Conservation (phyloP, 2,888 invertebrate genomes). For the Pedicia rivosa region DNA sequence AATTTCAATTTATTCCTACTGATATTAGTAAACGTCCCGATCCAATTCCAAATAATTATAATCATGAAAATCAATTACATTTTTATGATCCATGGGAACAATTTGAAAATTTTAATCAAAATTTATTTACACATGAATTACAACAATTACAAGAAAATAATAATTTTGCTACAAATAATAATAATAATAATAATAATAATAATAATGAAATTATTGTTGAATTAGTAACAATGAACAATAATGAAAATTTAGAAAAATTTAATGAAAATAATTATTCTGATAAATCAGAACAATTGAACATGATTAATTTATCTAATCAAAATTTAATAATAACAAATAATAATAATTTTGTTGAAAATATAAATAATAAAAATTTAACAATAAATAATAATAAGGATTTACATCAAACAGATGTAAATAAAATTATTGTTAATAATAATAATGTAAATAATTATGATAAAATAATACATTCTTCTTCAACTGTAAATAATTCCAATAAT, state of each 20-base stretch:
- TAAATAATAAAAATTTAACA: neutral
- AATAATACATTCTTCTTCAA: neutral
- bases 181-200: slow-evolving; percentile 3
- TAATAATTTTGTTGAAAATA: neutral
- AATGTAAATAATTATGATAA: neutral
- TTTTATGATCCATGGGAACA: slow-evolving; percentile 59
- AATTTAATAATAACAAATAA: neutral
- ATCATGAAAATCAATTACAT: neutral
- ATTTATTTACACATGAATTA: neutral
- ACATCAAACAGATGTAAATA: neutral
- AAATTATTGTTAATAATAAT: neutral
- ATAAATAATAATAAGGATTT: neutral
- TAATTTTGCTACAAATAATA: neutral
- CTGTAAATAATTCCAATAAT: neutral
- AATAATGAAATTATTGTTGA: neutral
- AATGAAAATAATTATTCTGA: too few relatives aligned
- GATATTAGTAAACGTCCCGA: too few relatives aligned
- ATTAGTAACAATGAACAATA: too few relatives aligned
- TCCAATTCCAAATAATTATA: slow-evolving; percentile 1
- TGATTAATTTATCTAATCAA: neutral
- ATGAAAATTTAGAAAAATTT: too few relatives aligned
- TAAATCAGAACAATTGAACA: too few relatives aligned
- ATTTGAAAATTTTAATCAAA: slow-evolving; percentile 24
- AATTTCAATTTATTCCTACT: neutral
- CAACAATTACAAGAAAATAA: slow-evolving; percentile 3